These are phyloP conservation scores for Ceriagrion tenellum DNA, from an alignment of 2,888 invertebrate species.

Conservation along the genomic window DNA sequence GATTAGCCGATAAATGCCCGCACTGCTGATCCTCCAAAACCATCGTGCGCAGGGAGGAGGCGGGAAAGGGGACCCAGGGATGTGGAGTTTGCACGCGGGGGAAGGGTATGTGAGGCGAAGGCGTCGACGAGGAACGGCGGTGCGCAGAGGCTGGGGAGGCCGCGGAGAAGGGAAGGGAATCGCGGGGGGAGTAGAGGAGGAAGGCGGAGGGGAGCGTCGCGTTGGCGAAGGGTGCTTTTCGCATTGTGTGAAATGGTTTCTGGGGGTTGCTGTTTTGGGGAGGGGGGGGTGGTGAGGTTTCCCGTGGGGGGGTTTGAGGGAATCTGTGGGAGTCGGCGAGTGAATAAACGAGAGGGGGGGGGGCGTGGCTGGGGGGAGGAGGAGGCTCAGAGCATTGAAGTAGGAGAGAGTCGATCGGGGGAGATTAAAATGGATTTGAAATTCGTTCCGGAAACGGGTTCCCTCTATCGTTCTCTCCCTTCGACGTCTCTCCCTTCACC, in stretches of 20 bases:
- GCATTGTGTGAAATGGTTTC: slow-evolving; percentile 22
- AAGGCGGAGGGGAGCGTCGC: too few relatives aligned
- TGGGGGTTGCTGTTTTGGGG: neutral
- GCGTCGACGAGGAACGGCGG: neutral
- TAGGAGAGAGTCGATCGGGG: slow-evolving; percentile 11
- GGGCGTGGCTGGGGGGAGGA: neutral
- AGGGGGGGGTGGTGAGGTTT: too few relatives aligned
- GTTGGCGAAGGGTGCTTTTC: slow-evolving; percentile 21
- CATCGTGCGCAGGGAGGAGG: neutral
- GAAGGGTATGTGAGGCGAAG: neutral
- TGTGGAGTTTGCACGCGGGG: neutral
- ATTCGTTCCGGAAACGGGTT: slow-evolving; percentile 43
- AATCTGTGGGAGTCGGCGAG: neutral
- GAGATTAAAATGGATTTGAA: slow-evolving; percentile 56
- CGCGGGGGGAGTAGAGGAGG: neutral
- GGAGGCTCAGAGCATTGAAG: neutral
- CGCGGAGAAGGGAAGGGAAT: neutral
- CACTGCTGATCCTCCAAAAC: neutral
- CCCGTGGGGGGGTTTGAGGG: neutral
- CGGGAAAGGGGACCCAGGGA: neutral
- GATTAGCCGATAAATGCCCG: slow-evolving; percentile 50
- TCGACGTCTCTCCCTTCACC: neutral
- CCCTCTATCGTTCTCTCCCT: neutral
- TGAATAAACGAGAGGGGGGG: neutral
- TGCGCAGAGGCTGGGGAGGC: neutral